Conservation (phyloP, 1,140 invertebrate species). For the Drosophila tristis region DNA sequence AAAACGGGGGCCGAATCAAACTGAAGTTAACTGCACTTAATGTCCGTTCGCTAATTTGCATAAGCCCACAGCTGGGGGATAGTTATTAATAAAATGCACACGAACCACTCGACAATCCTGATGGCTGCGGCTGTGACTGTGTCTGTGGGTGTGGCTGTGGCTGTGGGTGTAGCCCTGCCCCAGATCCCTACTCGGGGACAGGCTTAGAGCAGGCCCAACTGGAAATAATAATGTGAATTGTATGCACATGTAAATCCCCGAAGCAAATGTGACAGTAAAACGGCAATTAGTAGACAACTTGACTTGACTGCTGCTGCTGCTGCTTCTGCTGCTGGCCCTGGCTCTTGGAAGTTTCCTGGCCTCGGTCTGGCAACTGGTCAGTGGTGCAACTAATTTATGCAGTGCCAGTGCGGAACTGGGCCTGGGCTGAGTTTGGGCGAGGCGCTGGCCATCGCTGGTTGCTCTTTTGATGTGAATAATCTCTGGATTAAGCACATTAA, state of each 20-base stretch:
- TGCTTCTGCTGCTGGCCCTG: constrained; percentile 35
- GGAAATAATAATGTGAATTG: constrained; percentile 65
- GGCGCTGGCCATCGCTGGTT: neutral
- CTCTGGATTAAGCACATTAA: constrained; percentile 49
- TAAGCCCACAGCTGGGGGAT: constrained; percentile 55
- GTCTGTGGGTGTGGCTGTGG: neutral
- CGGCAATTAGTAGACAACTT: constrained; percentile 74
- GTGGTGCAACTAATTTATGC: constrained; percentile 63
- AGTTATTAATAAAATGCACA: constrained; percentile 76
- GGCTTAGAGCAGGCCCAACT: constrained; percentile 51
- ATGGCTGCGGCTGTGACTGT: constrained; percentile 26
- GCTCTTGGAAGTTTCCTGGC: constrained; percentile 52
- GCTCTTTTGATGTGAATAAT: constrained; percentile 39
- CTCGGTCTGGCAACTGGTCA: constrained; percentile 1
- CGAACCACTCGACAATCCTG: constrained; percentile 35
- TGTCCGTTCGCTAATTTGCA: constrained; percentile 54
- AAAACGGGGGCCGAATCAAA: constrained; percentile 32
- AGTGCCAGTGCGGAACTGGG: constrained; percentile 13
- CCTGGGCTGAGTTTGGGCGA: neutral
- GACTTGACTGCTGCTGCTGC: constrained; percentile 32
- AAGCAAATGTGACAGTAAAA: constrained; percentile 75
- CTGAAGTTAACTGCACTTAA: constrained; percentile 65
- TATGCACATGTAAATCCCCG: constrained; percentile 74
- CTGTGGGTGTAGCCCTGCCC: constrained; percentile 5
- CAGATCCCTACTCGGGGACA: constrained; percentile 11